These are phyloP conservation scores for Macrochelys suwanniensis DNA, from an alignment of 2,797 vertebrate genomes.

Conservation along the genomic window DNA sequence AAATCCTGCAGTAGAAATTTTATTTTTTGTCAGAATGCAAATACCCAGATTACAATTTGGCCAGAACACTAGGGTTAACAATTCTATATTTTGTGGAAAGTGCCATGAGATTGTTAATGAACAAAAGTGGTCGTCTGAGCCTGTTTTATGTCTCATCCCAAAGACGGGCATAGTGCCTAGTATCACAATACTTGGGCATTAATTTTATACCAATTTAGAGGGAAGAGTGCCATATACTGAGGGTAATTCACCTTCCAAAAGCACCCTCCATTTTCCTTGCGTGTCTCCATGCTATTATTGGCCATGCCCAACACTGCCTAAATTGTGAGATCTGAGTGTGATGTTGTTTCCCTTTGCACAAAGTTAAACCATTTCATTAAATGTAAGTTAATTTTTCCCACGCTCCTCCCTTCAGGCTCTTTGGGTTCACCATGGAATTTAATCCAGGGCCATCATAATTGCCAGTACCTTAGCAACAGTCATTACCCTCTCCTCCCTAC, in stretches of 20 bases:
- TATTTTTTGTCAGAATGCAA: background rate
- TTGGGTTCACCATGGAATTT: constrained; percentile 28
- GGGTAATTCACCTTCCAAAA: background rate
- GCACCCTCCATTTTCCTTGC: background rate
- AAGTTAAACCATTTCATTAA: constrained; percentile 53
- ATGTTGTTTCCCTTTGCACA: background rate
- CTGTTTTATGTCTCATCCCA: background rate
- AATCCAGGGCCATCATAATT: constrained; percentile 54
- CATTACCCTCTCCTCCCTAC: constrained; percentile 12
- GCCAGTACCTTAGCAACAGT: constrained; percentile 7
- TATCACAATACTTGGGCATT: rapidly evolving
- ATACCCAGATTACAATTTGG: background rate
- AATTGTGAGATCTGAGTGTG: constrained; percentile 25
- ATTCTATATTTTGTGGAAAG: background rate
- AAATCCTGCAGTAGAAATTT: background rate
- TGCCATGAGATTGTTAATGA: rapidly evolving
- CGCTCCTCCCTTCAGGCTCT: constrained; percentile 47
- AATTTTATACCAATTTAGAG: background rate
- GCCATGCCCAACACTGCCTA: background rate
- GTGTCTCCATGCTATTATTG: background rate
- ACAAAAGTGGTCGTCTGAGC: background rate
- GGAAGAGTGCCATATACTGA: background rate
- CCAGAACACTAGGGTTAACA: background rate
- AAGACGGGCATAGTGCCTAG: background rate
- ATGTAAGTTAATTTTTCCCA: constrained; percentile 41